These are phyloP conservation scores for Crematogaster levior DNA, from an alignment of 2,888 invertebrate genomes.

Conservation along the genomic window DNA sequence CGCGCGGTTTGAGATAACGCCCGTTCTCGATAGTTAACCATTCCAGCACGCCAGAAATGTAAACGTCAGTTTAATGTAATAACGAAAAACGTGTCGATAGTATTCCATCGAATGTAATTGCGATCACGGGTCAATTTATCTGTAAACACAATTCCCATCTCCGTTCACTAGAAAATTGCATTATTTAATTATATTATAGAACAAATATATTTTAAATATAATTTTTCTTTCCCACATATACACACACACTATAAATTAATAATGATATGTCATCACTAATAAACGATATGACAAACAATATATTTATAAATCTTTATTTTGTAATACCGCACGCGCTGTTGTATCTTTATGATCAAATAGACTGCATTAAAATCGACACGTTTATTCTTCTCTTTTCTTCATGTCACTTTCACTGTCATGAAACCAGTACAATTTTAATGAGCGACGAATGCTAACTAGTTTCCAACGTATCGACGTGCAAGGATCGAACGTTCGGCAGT, in stretches of 20 bases:
- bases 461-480: slow-evolving; percentile 17
- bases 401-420: neutral
- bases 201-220: neutral
- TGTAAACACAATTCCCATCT: slow-evolving; percentile 21
- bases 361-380: neutral
- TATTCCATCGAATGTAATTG: slow-evolving; percentile 16
- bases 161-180: neutral
- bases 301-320: neutral
- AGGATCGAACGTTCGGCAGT: slow-evolving; percentile 27
- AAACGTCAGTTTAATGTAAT: slow-evolving; percentile 35
- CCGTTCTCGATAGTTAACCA: slow-evolving; percentile 13
- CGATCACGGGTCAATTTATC: slow-evolving; percentile 13
- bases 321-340: neutral
- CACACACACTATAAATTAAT: neutral
- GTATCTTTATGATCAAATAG: neutral
- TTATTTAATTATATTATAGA: neutral
- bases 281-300: neutral
- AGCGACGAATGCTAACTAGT: slow-evolving; percentile 34
- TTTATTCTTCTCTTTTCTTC: neutral
- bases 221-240: neutral
- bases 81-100: slow-evolving; percentile 23
- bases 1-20: slow-evolving; percentile 26
- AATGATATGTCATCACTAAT: neutral
- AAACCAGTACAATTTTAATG: slow-evolving; percentile 39
- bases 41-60: slow-evolving; percentile 22